Percentiles rank a stretch among this genome's conserved stretches.
Evolutionary conservation across 2,888 invertebrate species (phyloP).

Genomic region (Anodontia alba): DNA sequence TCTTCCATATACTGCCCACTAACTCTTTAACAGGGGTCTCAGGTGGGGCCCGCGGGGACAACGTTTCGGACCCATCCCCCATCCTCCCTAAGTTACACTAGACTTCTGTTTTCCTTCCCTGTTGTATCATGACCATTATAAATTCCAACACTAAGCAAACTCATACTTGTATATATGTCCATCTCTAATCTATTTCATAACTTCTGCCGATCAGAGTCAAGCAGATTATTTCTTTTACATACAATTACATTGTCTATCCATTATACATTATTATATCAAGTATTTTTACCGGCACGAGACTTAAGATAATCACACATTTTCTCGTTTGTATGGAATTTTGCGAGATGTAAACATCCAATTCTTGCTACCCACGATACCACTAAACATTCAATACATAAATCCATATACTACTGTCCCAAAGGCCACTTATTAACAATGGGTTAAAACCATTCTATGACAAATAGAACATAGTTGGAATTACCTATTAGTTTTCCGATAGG

Average conservation of each 20-base stretch:
- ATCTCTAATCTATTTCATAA: neutral
- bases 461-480: constrained; percentile 10
- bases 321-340: constrained; percentile 1
- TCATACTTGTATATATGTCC: too few relatives aligned
- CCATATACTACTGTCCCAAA: constrained; percentile 6
- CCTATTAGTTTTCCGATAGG: constrained; percentile 15
- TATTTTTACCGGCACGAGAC: neutral
- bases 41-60: constrained; percentile 7
- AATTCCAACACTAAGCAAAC: too few relatives aligned
- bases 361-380: constrained; percentile 2
- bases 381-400: constrained; percentile 11
- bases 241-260: too few relatives aligned
- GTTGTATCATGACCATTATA: too few relatives aligned
- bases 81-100: neutral
- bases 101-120: too few relatives aligned
- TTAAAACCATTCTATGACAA: neutral
- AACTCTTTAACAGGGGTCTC: constrained; percentile 45
- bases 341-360: neutral
- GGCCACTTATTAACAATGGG: neutral
- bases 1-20: constrained; percentile 59
- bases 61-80: neutral
- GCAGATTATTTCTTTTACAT: neutral
- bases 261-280: neutral
- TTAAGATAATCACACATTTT: neutral
- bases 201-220: neutral